phyloP scores from a whole-genome alignment of 2,113 vertebrate genomes.

The Otis tarda region DNA sequence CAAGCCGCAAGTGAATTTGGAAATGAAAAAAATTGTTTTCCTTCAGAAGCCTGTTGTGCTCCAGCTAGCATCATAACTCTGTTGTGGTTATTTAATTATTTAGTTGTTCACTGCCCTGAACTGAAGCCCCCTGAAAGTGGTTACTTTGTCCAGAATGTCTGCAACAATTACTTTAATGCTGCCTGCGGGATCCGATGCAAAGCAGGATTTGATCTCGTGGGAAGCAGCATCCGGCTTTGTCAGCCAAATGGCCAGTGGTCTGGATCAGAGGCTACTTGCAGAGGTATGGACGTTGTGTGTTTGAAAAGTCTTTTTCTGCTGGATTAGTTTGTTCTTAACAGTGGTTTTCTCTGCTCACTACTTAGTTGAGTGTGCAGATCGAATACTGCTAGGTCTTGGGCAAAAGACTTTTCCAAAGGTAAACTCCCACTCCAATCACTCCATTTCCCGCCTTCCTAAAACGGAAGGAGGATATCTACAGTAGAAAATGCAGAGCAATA shows the following conservation, averaged over 20 bases:
- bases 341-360: neutral
- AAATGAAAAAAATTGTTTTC: neutral
- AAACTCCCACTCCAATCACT: neutral
- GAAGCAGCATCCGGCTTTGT: constrained; percentile 90
- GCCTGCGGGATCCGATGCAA: constrained; percentile 92
- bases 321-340: neutral
- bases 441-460: neutral
- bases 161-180: constrained; percentile 92
- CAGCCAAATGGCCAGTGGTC: constrained; percentile 91
- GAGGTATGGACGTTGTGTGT: constrained; percentile 74
- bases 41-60: neutral
- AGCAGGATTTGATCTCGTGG: constrained; percentile 89
- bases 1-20: neutral
- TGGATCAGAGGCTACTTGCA: constrained; percentile 84
- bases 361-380: neutral
- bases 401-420: neutral
- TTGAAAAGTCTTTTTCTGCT: neutral
- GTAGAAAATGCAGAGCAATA: neutral
- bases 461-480: neutral
- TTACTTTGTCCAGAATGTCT: constrained; percentile 92
- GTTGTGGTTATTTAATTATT: constrained; percentile 36
- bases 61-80: neutral
- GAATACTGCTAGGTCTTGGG: neutral
- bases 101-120: constrained; percentile 88
- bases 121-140: constrained; percentile 90